Conservation (phyloP, 30 jellyfish, hydroid and myxozoan genomes). For the Nemopilema nomurai region DNA sequence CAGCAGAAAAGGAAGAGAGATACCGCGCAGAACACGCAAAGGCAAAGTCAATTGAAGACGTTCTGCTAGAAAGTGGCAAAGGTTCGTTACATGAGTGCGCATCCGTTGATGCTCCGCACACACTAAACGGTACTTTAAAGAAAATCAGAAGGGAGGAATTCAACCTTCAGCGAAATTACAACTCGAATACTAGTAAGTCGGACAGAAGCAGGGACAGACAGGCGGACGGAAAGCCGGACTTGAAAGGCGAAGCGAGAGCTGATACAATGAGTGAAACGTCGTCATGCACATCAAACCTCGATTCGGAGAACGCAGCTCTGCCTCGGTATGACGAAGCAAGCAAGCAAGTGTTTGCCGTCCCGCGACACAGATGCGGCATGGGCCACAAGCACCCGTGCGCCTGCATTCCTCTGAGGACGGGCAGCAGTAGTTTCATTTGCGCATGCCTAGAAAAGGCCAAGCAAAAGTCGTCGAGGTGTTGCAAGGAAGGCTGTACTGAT, state of each 20-base stretch:
- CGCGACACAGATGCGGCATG: constrained; percentile 73
- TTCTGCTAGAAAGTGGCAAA: neutral
- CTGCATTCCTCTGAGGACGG: constrained; percentile 72
- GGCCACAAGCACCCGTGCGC: constrained; percentile 75
- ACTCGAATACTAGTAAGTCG: neutral
- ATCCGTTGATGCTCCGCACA: neutral
- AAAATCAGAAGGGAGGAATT: neutral
- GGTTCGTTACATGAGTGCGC: neutral
- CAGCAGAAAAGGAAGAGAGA: neutral
- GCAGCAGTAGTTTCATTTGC: constrained; percentile 74
- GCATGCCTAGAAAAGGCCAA: constrained; percentile 67
- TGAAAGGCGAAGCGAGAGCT: neutral
- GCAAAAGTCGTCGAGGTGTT: constrained; percentile 43
- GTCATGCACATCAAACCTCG: constrained; percentile 12
- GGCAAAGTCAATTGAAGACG: neutral
- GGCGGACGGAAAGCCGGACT: neutral
- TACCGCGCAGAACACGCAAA: neutral
- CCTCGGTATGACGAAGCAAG: constrained; percentile 19
- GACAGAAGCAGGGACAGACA: neutral
- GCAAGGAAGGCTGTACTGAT: constrained; percentile 63
- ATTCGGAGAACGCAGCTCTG: neutral
- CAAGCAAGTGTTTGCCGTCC: constrained; percentile 66
- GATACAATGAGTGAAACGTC: constrained; percentile 21
- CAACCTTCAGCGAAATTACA: neutral
- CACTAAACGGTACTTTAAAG: neutral